Conservation (phyloP, 1,140 invertebrate genomes). For the Micrasema minimum region DNA sequence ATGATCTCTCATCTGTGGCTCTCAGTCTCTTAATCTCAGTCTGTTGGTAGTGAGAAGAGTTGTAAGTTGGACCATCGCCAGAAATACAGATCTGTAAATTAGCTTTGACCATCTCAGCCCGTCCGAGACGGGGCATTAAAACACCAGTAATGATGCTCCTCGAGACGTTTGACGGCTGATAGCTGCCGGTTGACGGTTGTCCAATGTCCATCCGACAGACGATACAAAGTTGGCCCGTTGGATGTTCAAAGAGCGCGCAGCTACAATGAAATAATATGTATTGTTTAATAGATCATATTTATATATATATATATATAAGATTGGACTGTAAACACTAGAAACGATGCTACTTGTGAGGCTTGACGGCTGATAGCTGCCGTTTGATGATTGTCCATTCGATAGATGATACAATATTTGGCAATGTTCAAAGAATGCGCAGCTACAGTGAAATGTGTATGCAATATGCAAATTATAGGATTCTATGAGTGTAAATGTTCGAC, state of each 20-base stretch:
- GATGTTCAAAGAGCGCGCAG: background rate
- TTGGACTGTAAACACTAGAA: too few relatives aligned
- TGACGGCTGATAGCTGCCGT: too few relatives aligned
- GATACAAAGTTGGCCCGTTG: too few relatives aligned
- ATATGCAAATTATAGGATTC: too few relatives aligned
- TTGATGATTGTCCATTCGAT: background rate
- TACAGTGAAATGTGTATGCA: background rate
- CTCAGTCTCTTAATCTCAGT: slow-evolving; percentile 21
- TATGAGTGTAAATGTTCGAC: too few relatives aligned
- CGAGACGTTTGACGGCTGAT: slow-evolving; percentile 10
- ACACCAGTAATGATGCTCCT: slow-evolving; percentile 35
- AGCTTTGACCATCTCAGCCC: slow-evolving; percentile 48
- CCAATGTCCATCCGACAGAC: background rate
- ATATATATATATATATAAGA: too few relatives aligned
- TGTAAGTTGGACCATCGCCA: slow-evolving; percentile 41
- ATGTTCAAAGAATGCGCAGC: background rate
- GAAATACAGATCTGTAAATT: slow-evolving; percentile 52
- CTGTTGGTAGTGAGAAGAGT: too few relatives aligned
- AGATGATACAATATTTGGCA: slow-evolving; percentile 1
- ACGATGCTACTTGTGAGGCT: too few relatives aligned
- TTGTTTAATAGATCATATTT: too few relatives aligned
- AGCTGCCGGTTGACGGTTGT: background rate
- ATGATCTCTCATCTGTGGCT: slow-evolving; percentile 1
- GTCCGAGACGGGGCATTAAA: slow-evolving; percentile 43
- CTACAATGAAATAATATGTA: background rate